Evolutionary conservation across 2,113 vertebrate species (phyloP).

Genomic region (Picathartes gymnocephalus): DNA sequence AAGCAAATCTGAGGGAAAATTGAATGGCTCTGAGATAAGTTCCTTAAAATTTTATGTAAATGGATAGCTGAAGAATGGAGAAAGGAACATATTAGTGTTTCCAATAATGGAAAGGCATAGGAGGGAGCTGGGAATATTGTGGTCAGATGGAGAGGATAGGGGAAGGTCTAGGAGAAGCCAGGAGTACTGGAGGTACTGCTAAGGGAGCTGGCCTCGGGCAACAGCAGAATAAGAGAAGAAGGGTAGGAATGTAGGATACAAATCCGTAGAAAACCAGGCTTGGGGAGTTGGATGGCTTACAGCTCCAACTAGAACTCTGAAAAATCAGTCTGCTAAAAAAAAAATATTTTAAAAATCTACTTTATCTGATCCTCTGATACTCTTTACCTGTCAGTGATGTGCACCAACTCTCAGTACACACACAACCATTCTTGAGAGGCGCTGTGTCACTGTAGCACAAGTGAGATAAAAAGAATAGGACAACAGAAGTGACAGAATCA

Average conservation of each 20-base stretch:
- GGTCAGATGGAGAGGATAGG: neutral
- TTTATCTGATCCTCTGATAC: neutral
- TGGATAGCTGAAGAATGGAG: neutral
- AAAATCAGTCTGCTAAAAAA: neutral
- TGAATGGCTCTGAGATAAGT: neutral
- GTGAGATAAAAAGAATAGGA: rapidly evolving
- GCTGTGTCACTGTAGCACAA: neutral
- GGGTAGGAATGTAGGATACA: neutral
- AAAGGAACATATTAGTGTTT: neutral
- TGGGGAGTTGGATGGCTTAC: rapidly evolving
- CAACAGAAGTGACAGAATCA: rapidly evolving
- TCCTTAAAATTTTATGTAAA: neutral
- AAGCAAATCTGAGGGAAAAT: neutral
- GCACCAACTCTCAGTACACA: rapidly evolving
- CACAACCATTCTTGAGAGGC: rapidly evolving
- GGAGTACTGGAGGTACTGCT: neutral
- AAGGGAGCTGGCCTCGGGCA: neutral
- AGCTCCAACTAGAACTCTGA: neutral
- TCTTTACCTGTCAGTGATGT: neutral
- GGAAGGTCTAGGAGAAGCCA: neutral
- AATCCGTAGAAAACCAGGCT: neutral
- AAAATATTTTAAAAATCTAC: neutral
- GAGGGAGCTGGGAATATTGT: neutral
- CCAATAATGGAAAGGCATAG: neutral
- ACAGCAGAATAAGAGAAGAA: neutral